Conservation (phyloP, 2,888 invertebrate genomes). For the Prenolepis imparis region DNA sequence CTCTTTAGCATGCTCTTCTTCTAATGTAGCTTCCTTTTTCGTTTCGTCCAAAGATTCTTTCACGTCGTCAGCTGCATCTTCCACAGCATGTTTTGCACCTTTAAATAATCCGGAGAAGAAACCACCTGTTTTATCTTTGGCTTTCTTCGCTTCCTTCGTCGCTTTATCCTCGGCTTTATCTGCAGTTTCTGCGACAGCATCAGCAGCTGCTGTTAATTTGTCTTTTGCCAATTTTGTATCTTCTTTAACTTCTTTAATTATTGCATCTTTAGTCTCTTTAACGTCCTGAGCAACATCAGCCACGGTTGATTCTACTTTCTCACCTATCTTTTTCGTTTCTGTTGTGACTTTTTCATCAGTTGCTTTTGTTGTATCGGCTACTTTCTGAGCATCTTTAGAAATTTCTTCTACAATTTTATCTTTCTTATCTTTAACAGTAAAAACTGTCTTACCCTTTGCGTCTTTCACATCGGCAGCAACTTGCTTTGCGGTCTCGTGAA, state of each 20-base stretch:
- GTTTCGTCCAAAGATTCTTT: slow-evolving; percentile 70
- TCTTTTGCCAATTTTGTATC: slow-evolving; percentile 63
- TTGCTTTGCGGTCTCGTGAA: slow-evolving; percentile 58
- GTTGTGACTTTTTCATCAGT: slow-evolving; percentile 42
- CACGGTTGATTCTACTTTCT: slow-evolving; percentile 32
- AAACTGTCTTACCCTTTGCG: slow-evolving; percentile 60
- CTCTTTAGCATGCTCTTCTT: slow-evolving; percentile 85
- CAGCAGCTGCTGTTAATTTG: slow-evolving; percentile 60
- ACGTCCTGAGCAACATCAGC: slow-evolving; percentile 56
- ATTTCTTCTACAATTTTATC: slow-evolving; percentile 40
- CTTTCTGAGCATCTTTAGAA: background rate
- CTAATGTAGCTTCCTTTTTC: slow-evolving; percentile 66
- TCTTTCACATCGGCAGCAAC: slow-evolving; percentile 61
- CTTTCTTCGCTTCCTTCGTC: slow-evolving; percentile 64
- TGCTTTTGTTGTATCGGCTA: background rate
- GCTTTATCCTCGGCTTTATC: slow-evolving; percentile 61
- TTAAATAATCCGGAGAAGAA: too few species aligned
- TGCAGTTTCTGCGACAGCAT: slow-evolving; percentile 24
- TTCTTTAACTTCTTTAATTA: slow-evolving; percentile 63
- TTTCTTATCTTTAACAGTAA: slow-evolving; percentile 35
- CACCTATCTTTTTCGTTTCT: slow-evolving; percentile 61
- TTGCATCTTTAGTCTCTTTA: slow-evolving; percentile 68
- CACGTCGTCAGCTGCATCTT: too few species aligned
- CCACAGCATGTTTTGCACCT: too few species aligned
- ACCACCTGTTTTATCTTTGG: slow-evolving; percentile 69